Percentiles rank a stretch among this genome's conserved stretches.
Evolutionary conservation across 2,797 vertebrate species (phyloP).

Genomic region (Cynopterus sphinx): DNA sequence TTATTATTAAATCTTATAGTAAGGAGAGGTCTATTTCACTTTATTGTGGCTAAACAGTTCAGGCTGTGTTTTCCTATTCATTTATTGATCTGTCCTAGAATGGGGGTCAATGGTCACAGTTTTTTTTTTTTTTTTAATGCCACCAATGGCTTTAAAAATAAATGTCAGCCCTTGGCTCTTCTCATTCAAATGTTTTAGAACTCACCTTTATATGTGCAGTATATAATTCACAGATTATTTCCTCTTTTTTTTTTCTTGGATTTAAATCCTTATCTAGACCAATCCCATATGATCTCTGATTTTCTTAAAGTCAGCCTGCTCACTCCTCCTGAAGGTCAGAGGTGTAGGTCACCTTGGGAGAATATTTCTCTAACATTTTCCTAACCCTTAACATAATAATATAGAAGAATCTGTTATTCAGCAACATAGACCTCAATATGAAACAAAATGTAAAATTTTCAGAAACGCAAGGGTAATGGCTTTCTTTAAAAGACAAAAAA

Average conservation of each 20-base stretch:
- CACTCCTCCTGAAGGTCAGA: neutral
- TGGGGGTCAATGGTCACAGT: neutral
- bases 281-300: neutral
- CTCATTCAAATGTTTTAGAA: neutral
- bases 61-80: neutral
- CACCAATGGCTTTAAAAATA: neutral
- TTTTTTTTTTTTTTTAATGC: neutral
- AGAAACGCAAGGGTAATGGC: neutral
- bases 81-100: conserved; percentile 17
- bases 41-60: neutral
- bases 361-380: neutral
- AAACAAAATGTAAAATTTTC: neutral
- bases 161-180: neutral
- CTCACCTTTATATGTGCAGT: neutral
- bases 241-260: neutral
- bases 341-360: neutral
- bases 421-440: neutral
- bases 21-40: neutral
- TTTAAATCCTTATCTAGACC: neutral
- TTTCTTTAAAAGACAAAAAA: neutral
- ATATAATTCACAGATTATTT: neutral
- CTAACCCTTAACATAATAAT: neutral
- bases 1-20: conserved; percentile 17
- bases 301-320: neutral
- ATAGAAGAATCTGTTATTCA: neutral